A percentile compares a stretch with the other conserved stretches of the same genome.
These are phyloP conservation scores for Falco biarmicus DNA, from an alignment of 2,797 vertebrate species.

Conservation along the genomic window DNA sequence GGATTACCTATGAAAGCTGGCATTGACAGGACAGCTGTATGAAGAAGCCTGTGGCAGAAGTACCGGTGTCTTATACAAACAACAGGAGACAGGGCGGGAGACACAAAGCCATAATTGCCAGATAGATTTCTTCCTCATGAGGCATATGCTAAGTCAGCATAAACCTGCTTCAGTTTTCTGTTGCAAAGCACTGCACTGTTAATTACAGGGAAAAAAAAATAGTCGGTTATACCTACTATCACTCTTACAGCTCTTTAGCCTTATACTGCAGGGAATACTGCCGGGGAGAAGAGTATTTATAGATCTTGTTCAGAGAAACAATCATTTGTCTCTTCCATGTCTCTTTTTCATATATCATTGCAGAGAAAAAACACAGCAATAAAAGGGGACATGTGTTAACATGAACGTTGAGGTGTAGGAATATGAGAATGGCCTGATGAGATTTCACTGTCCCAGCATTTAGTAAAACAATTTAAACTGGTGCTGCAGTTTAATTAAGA, in stretches of 20 bases:
- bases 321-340: not conserved
- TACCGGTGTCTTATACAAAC: conserved; percentile 48
- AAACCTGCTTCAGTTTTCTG: conserved; percentile 48
- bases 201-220: not conserved
- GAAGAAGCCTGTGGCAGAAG: conserved; percentile 61
- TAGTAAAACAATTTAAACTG: not conserved
- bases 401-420: not conserved
- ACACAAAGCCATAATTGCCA: conserved; percentile 49
- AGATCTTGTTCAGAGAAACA: not conserved
- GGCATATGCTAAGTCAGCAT: conserved; percentile 55
- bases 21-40: conserved; percentile 54
- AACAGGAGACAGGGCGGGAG: conserved; percentile 52
- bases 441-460: conserved; percentile 43
- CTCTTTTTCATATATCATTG: not conserved
- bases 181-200: conserved; percentile 34
- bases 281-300: not conserved
- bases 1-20: conserved; percentile 62
- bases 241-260: not conserved
- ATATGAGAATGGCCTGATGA: conserved; percentile 29
- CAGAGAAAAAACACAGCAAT: not conserved
- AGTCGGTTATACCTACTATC: not conserved
- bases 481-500: conserved; percentile 27
- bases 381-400: conserved; percentile 20
- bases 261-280: not conserved
- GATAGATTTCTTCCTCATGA: conserved; percentile 63